These are phyloP conservation scores for Rhipidura dahli DNA, from an alignment of 2,113 vertebrate species.

Conservation along the genomic window DNA sequence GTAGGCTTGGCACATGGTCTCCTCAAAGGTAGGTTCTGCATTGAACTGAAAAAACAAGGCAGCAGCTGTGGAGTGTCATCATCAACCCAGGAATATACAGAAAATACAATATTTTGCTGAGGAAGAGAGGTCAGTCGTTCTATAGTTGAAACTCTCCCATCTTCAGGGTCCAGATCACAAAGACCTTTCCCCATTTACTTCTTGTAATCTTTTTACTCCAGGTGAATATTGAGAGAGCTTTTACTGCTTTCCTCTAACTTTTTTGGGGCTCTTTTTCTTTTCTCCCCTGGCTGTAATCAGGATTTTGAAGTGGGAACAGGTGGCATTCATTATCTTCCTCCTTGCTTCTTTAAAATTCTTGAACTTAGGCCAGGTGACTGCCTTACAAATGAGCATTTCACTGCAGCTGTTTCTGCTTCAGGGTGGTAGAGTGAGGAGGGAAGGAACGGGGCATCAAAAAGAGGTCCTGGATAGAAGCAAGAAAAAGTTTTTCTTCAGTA, in stretches of 20 bases:
- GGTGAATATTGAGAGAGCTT: not conserved
- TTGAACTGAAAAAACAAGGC: not conserved
- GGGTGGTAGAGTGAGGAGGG: not conserved
- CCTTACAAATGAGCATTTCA: not conserved
- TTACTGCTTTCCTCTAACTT: not conserved
- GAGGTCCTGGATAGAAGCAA: not conserved
- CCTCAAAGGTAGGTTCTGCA: not conserved
- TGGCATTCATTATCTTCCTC: not conserved
- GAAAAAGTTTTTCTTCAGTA: not conserved
- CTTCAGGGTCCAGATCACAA: not conserved
- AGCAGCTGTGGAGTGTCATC: not conserved
- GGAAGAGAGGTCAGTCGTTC: not conserved
- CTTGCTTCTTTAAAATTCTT: not conserved
- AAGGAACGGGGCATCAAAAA: not conserved
- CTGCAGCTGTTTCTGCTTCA: not conserved
- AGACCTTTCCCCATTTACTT: not conserved
- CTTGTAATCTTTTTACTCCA: not conserved
- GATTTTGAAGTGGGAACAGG: not conserved
- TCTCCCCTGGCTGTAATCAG: fast-evolving
- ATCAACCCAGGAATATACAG: not conserved
- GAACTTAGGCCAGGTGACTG: not conserved
- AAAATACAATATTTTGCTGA: not conserved
- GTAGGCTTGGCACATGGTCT: not conserved
- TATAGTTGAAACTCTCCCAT: not conserved
- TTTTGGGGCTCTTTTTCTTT: not conserved